Conservation (phyloP, 2,888 invertebrate genomes). For the Xestia ashworthii region DNA sequence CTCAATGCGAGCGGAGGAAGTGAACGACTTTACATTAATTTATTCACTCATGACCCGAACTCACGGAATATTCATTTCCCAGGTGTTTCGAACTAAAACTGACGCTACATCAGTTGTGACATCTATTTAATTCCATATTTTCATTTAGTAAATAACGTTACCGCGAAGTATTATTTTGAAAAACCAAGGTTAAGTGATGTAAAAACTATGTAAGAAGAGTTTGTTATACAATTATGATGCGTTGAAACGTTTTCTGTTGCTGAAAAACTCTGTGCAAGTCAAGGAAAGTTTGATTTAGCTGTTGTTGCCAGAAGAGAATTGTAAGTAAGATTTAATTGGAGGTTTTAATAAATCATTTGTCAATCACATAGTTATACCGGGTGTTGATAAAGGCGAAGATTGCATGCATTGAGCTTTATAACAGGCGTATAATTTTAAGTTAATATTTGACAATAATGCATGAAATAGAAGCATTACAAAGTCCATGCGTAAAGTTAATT, state of each 20-base stretch:
- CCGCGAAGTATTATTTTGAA: conserved; percentile 55
- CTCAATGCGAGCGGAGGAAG: conserved; percentile 51
- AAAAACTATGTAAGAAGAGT: conserved; percentile 36
- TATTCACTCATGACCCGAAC: conserved; percentile 49
- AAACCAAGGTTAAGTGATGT: conserved; percentile 68
- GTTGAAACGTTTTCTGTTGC: conserved; percentile 30
- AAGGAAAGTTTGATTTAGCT: conserved; percentile 23
- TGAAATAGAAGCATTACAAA: conserved; percentile 35
- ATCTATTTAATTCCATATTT: conserved; percentile 4
- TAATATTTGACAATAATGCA: neutral
- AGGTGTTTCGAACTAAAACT: conserved; percentile 39
- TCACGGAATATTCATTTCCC: conserved; percentile 45
- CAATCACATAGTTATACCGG: neutral
- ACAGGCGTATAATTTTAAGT: neutral
- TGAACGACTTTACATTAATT: conserved; percentile 53
- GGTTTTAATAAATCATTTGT: neutral
- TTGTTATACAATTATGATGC: conserved; percentile 46
- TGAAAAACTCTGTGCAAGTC: conserved; percentile 32
- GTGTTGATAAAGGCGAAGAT: neutral
- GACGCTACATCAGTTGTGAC: conserved; percentile 46
- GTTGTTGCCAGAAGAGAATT: conserved; percentile 13
- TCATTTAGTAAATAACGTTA: conserved; percentile 17
- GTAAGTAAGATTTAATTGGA: conserved; percentile 41
- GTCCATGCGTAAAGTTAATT: conserved; percentile 43
- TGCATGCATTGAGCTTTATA: neutral